Evolutionary conservation across 2,113 vertebrate genomes (phyloP), one percentile per base, ranked within the genome.

Genomic region (Acanthisitta chloris): DNA sequence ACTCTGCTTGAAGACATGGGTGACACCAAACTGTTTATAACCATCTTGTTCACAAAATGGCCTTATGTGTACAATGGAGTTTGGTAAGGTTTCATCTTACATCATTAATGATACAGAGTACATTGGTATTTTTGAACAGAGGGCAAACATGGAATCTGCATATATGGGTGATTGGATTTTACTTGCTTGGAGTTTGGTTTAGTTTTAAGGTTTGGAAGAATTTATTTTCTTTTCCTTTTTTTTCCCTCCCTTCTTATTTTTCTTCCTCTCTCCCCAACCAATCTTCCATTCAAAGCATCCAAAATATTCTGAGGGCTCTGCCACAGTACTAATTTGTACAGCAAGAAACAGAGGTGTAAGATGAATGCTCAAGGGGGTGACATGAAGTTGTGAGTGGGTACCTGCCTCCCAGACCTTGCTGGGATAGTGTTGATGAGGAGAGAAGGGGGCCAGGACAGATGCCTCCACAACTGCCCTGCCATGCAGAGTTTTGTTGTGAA

Each of bases 211-310:
- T 24, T 70, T 87, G 3, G 7, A 4, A 14, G 24, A n/a, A 8
- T 5, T 43, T 45, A 51, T 59, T 45, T 8, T 34, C 4, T 45
- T 45, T 40, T 58, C 51, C 12, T 34, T 21, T 9, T 43, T 90
- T n/a, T n/a, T n/a, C n/a, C n/a, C n/a, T n/a, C n/a, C n/a, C n/a
- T n/a, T n/a, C n/a, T n/a, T n/a, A n/a, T n/a, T n/a, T n/a, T 4
- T 21, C 4, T 12, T 21, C 2, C 2, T 17, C 3, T 7, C 8
- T 5, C 8, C 38, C 45, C 0, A 0, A n/a, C n/a, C n/a, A n/a
- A n/a, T 8, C 6, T 7, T 17, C 14, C 10, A 0, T 31, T 42
- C 18, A 51, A 38, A 59, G 26, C 33, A 72, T 54, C 14, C 17
- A 42, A 72, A 58, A 51, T 6, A 55, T 26, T 51, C 57, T 17